Conservation (phyloP, 1,140 invertebrate genomes). For the Drosophila melanogaster region DNA sequence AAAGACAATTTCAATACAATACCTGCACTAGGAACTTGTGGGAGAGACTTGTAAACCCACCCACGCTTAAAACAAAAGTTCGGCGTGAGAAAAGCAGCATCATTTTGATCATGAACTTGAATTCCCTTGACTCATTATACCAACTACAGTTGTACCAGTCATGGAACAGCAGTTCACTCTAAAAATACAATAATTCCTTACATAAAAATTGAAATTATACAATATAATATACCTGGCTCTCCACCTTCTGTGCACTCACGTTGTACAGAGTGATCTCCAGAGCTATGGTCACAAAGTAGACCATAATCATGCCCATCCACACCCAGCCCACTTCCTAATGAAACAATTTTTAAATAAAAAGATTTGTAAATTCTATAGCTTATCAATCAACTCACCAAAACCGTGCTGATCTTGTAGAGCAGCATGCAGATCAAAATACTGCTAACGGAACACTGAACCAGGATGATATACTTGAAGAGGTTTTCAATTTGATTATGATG, state of each 20-base stretch:
- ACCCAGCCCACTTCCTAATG: constrained; percentile 59
- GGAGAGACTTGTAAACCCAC: constrained; percentile 69
- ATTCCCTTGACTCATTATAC: constrained; percentile 67
- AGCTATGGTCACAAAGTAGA: constrained; percentile 63
- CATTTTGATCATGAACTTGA: constrained; percentile 67
- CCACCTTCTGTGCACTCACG: constrained; percentile 62
- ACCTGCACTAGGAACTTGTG: constrained; percentile 70
- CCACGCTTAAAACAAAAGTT: constrained; percentile 61
- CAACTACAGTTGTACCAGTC: constrained; percentile 72
- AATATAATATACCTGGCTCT: constrained; percentile 44
- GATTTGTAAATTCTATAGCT: not conserved
- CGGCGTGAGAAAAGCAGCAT: constrained; percentile 63
- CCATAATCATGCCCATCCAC: constrained; percentile 72
- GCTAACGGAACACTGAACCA: constrained; percentile 66
- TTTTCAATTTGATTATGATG: constrained; percentile 61
- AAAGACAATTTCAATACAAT: not conserved
- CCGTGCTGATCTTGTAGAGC: constrained; percentile 69
- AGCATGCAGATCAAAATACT: constrained; percentile 74
- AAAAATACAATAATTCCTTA: not conserved
- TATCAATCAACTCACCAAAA: constrained; percentile 34
- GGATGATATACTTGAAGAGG: constrained; percentile 67
- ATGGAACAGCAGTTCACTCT: constrained; percentile 61
- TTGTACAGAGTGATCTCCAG: constrained; percentile 70
- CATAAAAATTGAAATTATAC: not conserved
- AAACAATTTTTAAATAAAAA: not conserved